phyloP scores from a whole-genome alignment of 2,888 invertebrate genomes.

The Oscheius sp. region DNA sequence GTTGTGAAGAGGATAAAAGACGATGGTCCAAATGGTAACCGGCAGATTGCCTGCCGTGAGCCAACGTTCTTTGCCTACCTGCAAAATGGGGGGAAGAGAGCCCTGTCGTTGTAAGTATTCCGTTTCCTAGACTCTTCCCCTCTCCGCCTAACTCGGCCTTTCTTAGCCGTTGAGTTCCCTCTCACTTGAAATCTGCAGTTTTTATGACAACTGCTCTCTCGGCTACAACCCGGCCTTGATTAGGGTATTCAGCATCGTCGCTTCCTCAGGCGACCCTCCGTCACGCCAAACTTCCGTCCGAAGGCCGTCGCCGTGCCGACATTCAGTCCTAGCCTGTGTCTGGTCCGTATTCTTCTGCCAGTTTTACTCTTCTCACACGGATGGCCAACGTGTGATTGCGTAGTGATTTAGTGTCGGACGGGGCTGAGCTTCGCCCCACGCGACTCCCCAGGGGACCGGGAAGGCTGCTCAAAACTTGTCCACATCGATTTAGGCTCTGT shows the following conservation, averaged over 20 bases:
- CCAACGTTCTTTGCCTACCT: too few species aligned
- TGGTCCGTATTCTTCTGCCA: constrained; percentile 1
- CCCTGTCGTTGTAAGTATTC: too few species aligned
- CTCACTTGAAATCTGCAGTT: too few species aligned
- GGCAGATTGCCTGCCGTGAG: too few species aligned
- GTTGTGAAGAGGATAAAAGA: too few species aligned
- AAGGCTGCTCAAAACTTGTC: constrained; percentile 37
- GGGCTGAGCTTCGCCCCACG: constrained; percentile 28
- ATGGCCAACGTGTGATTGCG: constrained; percentile 32
- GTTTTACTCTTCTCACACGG: background rate
- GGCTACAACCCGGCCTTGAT: constrained; percentile 21
- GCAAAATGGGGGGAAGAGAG: too few species aligned
- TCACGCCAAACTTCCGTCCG: constrained; percentile 34
- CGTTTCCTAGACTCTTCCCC: too few species aligned
- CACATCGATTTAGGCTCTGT: constrained; percentile 31
- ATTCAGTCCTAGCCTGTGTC: background rate
- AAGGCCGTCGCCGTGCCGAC: constrained; percentile 9
- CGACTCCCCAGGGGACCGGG: constrained; percentile 15
- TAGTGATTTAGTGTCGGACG: constrained; percentile 36
- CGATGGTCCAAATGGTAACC: too few species aligned
- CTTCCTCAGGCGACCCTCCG: constrained; percentile 13
- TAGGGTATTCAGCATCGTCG: constrained; percentile 28
- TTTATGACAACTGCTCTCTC: background rate
- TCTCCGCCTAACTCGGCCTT: too few species aligned
- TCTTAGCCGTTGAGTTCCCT: too few species aligned